Base-by-base conservation (phyloP, 2,888 invertebrate species). In the Odontocolon sp. region DNA sequence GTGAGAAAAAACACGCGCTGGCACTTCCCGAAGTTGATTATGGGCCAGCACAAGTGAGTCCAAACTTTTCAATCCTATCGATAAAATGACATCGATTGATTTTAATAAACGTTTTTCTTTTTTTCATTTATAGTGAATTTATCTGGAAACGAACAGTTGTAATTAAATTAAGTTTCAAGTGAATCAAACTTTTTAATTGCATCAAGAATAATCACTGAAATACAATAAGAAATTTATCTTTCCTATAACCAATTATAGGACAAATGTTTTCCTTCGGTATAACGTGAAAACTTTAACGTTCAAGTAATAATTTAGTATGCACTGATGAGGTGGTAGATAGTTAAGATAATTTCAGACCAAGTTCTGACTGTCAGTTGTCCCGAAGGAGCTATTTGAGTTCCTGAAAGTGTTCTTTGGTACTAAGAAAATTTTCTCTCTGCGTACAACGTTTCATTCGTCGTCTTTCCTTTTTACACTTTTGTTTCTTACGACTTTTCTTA, bases 41-140 rank as follows among this genome's bases (percentile, higher is more conserved):
- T 96, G 96, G 3, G 96, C 96, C 89, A 98, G 91, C 68, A 96
- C 96, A 77, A 98, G 91, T 0, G 96, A 96, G 89, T 97, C 97
- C 87, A 97, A 92, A 89, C 93, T 96, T 78, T 93, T 92, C 83
- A 97, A 91, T 83, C 97, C 97, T 97, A 88, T 11, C 87, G 87
- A 70, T 16, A n/a, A 59, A 79, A 40, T 14, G 52, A 8, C 26
- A 56, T 31, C 33, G 14, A 18, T 42, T 31, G 8, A 2, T n/a
- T 28, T 1, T n/a, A n/a, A n/a, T n/a, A n/a, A n/a, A n/a, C n/a
- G n/a, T 8, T 9, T 21, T 52, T 36, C n/a, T 11, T 9, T 11
- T 14, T 11, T 16, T 14, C 3, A n/a, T 36, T 36, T 40, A 31
- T 38, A 18, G 21, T n/a, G n/a, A n/a, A n/a, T n/a, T n/a, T n/a